A percentile compares a stretch with the other conserved stretches of the same genome.
These are phyloP conservation scores for Lasioglossum figueresi DNA, from an alignment of 2,888 invertebrate species.

Conservation along the genomic window DNA sequence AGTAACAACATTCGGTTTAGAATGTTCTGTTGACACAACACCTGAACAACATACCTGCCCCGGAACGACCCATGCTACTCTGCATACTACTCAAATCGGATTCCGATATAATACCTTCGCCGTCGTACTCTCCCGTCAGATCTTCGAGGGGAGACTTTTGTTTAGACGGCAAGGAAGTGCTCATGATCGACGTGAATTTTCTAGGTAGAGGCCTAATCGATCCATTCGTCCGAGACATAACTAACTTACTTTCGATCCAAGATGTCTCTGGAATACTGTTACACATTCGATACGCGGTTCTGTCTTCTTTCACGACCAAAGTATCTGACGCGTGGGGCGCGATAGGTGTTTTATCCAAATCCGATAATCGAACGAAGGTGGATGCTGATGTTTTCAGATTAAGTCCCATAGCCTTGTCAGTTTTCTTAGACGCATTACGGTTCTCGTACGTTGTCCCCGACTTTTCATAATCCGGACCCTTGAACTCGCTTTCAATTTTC, in stretches of 20 bases:
- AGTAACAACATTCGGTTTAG: neutral
- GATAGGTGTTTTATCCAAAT: constrained; percentile 89
- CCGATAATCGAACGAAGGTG: constrained; percentile 91
- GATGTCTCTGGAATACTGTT: constrained; percentile 89
- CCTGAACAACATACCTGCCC: constrained; percentile 75
- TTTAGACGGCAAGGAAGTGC: constrained; percentile 79
- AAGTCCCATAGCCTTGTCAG: constrained; percentile 81
- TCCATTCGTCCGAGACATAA: constrained; percentile 88
- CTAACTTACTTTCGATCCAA: constrained; percentile 87
- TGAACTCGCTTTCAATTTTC: constrained; percentile 79
- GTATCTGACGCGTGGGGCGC: constrained; percentile 83
- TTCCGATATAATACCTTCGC: constrained; percentile 82
- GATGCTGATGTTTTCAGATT: constrained; percentile 83
- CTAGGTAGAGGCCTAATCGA: constrained; percentile 77
- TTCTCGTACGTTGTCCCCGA: constrained; percentile 51
- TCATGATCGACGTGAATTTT: constrained; percentile 78
- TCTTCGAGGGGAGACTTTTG: constrained; percentile 81
- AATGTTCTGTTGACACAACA: neutral
- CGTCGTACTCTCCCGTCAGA: constrained; percentile 75
- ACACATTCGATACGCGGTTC: constrained; percentile 86
- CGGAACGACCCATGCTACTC: constrained; percentile 85
- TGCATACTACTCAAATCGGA: constrained; percentile 85
- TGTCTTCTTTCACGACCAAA: constrained; percentile 74
- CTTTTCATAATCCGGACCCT: constrained; percentile 72
- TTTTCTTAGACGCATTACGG: constrained; percentile 69